Base-by-base conservation (phyloP, 2,797 vertebrate genomes). In the Cirrhinus mrigala region DNA sequence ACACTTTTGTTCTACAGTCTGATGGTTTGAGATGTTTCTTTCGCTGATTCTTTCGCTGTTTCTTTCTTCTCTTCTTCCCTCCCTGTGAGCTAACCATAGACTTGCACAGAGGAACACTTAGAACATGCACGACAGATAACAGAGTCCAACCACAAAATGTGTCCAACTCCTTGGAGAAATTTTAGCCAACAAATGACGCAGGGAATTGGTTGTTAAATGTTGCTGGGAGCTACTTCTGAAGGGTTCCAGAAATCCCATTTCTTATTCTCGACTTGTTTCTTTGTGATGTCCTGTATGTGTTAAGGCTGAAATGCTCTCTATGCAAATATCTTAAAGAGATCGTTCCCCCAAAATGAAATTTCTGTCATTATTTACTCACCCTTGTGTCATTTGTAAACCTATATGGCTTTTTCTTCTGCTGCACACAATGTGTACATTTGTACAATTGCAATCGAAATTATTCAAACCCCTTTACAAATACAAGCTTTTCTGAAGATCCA, bases 171-270 rank as follows among this genome's bases (percentile, higher is more conserved):
- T 66, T 68, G 15, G 14, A 52, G 3, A 40, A 15, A 33, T 54
- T 83, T 37, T 27, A 54, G 71, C 27, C 46, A 66, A 66, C 58
- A 54, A 75, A 52, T 27, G 37, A 78, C 44, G n/a, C 15, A 69
- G 24, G 64, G 37, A 84, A 78, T 73, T 73, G 60, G 48, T 84
- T 46, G 15, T 69, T n/a, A 56, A 60, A 29, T 6, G 3, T 68
- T 77, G 58, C 73, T 44, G 8, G 33, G 33, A 62, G 70, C 27
- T 33, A 37, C 24, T 48, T 69, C 44, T 82, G 52, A 82, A 11
- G 54, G 16, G 33, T 64, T 83, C 29, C 27, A 52, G 54, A 75
- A 62, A 75, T 82, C 37, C 3, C 18, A 24, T 76, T 76, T 74
- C 4, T 60, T 10, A 74, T 73, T 33, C 20, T 74, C 15, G 3